A percentile compares a stretch with the other conserved stretches of the same genome.
Conservation (phyloP, 2,888 invertebrate genomes). For the Calameuta idolon region DNA sequence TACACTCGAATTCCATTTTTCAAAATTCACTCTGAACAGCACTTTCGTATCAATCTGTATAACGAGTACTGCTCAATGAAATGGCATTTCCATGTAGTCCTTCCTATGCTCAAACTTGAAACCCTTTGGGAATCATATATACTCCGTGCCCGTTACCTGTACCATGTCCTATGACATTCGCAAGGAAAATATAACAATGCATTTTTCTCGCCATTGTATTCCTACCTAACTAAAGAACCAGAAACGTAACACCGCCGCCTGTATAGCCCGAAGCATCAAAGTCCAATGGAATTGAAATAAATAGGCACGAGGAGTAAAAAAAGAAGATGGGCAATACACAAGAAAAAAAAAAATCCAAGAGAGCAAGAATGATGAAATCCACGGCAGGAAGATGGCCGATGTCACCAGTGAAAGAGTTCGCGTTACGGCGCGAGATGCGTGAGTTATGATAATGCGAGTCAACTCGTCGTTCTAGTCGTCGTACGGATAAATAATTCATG, state of each 20-base stretch:
- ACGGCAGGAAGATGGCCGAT: not conserved
- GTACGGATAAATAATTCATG: slow-evolving; percentile 56
- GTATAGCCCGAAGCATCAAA: not conserved
- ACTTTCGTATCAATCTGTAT: not conserved
- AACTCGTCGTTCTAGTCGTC: not conserved
- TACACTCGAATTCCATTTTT: not conserved
- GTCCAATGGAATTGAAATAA: not conserved
- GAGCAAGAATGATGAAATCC: not conserved
- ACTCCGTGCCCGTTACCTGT: not conserved
- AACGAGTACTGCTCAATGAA: not conserved
- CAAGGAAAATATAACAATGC: not conserved
- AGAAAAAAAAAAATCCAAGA: not conserved
- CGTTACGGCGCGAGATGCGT: slow-evolving; percentile 30
- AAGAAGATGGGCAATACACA: not conserved
- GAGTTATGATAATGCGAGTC: slow-evolving; percentile 49
- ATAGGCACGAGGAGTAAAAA: not conserved
- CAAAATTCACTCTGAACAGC: not conserved
- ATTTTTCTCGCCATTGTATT: not conserved
- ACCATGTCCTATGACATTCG: not conserved
- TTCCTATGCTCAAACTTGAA: not conserved
- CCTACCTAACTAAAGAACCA: not conserved
- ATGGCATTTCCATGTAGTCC: not conserved
- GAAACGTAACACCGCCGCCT: not conserved
- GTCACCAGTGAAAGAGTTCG: not conserved
- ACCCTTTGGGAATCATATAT: not conserved